A percentile compares a stretch with the other conserved stretches of the same genome.
These are phyloP conservation scores for Lasioglossum malachurum DNA, from an alignment of 2,888 invertebrate genomes.

Conservation along the genomic window DNA sequence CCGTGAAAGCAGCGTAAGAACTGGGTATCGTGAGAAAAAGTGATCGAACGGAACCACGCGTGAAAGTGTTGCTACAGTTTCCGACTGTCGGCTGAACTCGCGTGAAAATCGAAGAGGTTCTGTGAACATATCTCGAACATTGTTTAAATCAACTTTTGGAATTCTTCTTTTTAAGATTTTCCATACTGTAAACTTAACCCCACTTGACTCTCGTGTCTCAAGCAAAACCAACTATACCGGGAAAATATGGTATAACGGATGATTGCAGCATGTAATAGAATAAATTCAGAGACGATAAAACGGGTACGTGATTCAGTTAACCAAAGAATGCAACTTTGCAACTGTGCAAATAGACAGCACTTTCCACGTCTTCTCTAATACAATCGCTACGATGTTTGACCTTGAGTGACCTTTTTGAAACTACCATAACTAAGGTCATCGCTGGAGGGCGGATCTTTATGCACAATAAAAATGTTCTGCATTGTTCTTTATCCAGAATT, in stretches of 20 bases:
- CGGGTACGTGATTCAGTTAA: not conserved
- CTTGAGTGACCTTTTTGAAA: not conserved
- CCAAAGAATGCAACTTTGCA: not conserved
- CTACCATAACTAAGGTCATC: not conserved
- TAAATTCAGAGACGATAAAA: not conserved
- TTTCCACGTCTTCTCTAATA: not conserved
- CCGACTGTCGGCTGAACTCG: not conserved
- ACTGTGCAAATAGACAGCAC: not conserved
- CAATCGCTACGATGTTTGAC: not conserved
- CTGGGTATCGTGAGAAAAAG: slow-evolving; percentile 17
- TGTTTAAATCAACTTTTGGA: not conserved
- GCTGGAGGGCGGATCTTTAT: no score
- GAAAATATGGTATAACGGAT: not conserved
- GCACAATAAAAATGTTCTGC: no score
- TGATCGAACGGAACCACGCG: not conserved
- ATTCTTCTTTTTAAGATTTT: not conserved
- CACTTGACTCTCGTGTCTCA: not conserved
- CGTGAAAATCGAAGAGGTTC: no score
- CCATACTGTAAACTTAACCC: not conserved
- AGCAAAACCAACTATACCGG: not conserved
- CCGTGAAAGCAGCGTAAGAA: not conserved
- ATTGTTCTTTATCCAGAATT: no score
- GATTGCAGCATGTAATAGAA: not conserved
- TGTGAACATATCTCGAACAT: no score
- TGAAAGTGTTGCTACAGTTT: slow-evolving; percentile 1